phyloP scores from a whole-genome alignment of 1,140 invertebrate genomes.

The Brachionus calyciflorus region DNA sequence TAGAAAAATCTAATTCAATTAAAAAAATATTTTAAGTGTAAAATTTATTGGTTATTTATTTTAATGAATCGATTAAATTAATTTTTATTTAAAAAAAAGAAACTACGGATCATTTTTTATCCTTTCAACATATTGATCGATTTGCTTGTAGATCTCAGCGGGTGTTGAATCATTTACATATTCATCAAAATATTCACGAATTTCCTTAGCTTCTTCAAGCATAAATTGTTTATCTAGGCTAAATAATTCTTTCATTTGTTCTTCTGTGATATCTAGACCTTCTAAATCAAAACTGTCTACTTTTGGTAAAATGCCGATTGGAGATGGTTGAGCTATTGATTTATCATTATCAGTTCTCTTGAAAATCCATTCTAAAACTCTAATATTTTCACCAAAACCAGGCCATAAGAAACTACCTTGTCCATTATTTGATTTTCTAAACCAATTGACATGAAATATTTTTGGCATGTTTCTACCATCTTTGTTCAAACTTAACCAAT shows the following conservation, averaged over 20 bases:
- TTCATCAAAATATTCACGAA: slow-evolving; percentile 82
- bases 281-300: slow-evolving; percentile 68
- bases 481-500: slow-evolving; percentile 83
- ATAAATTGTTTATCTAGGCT: slow-evolving; percentile 84
- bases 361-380: slow-evolving; percentile 93
- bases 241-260: slow-evolving; percentile 79
- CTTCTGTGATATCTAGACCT: slow-evolving; percentile 66
- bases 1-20: too few relatives aligned
- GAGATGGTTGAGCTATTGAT: slow-evolving; percentile 53
- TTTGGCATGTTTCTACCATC: slow-evolving; percentile 71
- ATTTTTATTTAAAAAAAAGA: too few relatives aligned
- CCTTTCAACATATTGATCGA: slow-evolving; percentile 71
- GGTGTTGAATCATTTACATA: slow-evolving; percentile 87
- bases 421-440: slow-evolving; percentile 70
- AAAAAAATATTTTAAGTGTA: too few relatives aligned
- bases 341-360: slow-evolving; percentile 73
- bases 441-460: slow-evolving; percentile 98
- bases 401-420: slow-evolving; percentile 89
- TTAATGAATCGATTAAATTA: too few relatives aligned
- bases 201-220: slow-evolving; percentile 77
- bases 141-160: slow-evolving; percentile 69
- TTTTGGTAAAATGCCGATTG: slow-evolving; percentile 55
- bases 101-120: too few relatives aligned
- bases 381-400: slow-evolving; percentile 91
- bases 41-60: too few relatives aligned